phyloP scores from a whole-genome alignment of 2,113 vertebrate genomes.

The Pelecanus crispus region DNA sequence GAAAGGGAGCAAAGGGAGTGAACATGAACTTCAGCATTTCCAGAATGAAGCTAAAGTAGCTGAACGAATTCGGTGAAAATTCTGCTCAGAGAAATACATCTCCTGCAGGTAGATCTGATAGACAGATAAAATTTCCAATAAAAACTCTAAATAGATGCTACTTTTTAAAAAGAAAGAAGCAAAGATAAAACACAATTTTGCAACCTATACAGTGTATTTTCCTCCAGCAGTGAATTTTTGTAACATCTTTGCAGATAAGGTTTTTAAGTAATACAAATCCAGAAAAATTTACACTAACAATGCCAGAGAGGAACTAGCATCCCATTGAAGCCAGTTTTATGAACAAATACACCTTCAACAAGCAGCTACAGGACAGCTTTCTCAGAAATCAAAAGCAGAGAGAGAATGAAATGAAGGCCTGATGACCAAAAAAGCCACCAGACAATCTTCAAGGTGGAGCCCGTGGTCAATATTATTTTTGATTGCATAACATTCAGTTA shows the following conservation, averaged over 20 bases:
- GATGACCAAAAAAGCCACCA: background rate
- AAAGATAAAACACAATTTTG: background rate
- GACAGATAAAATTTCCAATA: background rate
- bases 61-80: background rate
- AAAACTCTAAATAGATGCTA: background rate
- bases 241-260: background rate
- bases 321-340: background rate
- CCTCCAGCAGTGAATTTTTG: background rate
- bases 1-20: background rate
- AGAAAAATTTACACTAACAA: background rate
- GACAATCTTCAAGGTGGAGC: background rate
- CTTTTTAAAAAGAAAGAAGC: background rate
- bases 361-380: background rate
- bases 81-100: background rate
- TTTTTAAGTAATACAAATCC: background rate
- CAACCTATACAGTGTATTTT: background rate
- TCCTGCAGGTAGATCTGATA: background rate
- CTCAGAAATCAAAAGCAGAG: background rate
- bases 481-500: background rate
- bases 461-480: background rate
- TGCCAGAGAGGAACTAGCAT: background rate
- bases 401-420: background rate
- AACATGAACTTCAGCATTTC: background rate
- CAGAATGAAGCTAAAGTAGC: background rate
- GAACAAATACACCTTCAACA: background rate